Conservation (phyloP, 2,888 invertebrate species). For the Hesperia comma region DNA sequence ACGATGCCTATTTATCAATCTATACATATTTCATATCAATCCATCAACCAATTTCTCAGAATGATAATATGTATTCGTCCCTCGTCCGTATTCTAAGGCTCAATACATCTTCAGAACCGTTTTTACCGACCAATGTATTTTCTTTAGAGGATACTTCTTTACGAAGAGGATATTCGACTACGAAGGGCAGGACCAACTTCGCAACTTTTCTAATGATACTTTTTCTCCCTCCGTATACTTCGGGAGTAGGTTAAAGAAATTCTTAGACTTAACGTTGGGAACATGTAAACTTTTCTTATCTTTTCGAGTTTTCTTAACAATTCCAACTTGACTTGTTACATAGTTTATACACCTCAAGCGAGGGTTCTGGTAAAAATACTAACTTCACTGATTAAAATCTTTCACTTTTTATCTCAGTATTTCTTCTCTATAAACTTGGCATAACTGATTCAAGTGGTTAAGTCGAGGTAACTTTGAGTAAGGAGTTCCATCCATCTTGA, state of each 20-base stretch:
- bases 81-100: conserved; percentile 4
- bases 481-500: not conserved
- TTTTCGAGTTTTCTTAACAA: conserved; percentile 24
- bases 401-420: not conserved
- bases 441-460: not conserved
- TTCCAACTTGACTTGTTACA: conserved; percentile 17
- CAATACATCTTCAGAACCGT: conserved; percentile 22
- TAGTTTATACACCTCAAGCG: conserved; percentile 8
- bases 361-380: not conserved
- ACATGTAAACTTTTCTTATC: conserved; percentile 30
- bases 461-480: not conserved
- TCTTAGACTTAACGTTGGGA: conserved; percentile 26
- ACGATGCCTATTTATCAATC: not conserved
- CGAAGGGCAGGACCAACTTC: conserved; percentile 16
- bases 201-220: conserved; percentile 36
- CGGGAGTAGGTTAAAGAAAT: conserved; percentile 28
- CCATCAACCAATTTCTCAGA: conserved; percentile 14
- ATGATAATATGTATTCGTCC: conserved; percentile 20
- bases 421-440: not conserved
- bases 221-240: conserved; percentile 25
- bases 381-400: conserved; percentile 2
- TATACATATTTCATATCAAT: conserved; percentile 8
- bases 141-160: conserved; percentile 15
- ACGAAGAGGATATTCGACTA: conserved; percentile 7
- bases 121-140: conserved; percentile 21